Evolutionary conservation across 1,140 invertebrate genomes (phyloP).

Genomic region (Sminthurinus signatus): DNA sequence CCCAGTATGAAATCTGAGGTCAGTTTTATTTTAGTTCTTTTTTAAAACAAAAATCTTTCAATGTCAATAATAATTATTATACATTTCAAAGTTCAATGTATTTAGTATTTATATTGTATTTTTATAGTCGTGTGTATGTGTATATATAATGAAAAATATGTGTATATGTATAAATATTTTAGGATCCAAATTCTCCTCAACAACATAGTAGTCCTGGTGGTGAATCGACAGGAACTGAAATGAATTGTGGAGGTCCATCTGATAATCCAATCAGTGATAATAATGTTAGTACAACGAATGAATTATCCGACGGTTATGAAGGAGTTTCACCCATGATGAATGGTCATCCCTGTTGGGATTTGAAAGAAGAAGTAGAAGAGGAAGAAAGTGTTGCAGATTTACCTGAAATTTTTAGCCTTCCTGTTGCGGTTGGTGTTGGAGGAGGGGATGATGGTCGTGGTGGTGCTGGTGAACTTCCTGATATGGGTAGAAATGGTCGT

Average conservation of each 20-base stretch:
- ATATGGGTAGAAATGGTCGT: conserved; percentile 41
- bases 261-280: conserved; percentile 53
- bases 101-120: no score
- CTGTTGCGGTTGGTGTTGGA: conserved; percentile 30
- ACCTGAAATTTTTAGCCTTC: conserved; percentile 24
- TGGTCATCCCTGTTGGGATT: conserved; percentile 44
- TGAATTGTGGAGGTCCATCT: conserved; percentile 43
- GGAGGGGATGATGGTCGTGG: conserved; percentile 23
- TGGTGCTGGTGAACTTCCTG: conserved; percentile 16
- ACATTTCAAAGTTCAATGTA: no score
- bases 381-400: conserved; percentile 48
- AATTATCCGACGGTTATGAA: conserved; percentile 47
- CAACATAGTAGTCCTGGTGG: conserved; percentile 57
- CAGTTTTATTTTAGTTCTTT: no score
- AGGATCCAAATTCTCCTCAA: conserved; percentile 58
- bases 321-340: conserved; percentile 44
- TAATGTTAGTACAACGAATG: conserved; percentile 50
- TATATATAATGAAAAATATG: no score
- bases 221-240: conserved; percentile 48
- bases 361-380: conserved; percentile 63
- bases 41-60: no score
- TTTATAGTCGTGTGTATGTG: no score
- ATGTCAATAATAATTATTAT: no score
- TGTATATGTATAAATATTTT: no score
- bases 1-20: conserved; percentile 81